These are phyloP conservation scores for Aphidius ervi DNA, from an alignment of 1,140 invertebrate genomes.

Conservation along the genomic window DNA sequence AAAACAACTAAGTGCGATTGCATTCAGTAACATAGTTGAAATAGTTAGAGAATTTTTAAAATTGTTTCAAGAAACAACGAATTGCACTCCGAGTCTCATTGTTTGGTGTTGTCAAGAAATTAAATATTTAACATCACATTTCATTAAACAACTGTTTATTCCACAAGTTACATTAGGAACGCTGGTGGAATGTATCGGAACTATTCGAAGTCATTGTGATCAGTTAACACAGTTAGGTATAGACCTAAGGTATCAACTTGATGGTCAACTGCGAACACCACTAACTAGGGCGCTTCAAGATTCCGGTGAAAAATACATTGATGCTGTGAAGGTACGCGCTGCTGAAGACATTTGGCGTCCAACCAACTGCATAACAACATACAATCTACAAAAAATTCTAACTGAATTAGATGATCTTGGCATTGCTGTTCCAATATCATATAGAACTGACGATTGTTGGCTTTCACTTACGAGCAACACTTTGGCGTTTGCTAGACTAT, in stretches of 20 bases:
- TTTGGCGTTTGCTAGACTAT: slow-evolving; percentile 66
- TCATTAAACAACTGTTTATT: slow-evolving; percentile 86
- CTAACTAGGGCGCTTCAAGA: slow-evolving; percentile 62
- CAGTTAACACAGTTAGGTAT: slow-evolving; percentile 70
- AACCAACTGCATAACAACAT: slow-evolving; percentile 61
- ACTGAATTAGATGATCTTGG: slow-evolving; percentile 52
- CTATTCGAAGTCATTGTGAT: slow-evolving; percentile 71
- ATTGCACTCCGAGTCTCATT: slow-evolving; percentile 73
- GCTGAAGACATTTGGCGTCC: slow-evolving; percentile 70
- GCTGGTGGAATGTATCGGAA: slow-evolving; percentile 81
- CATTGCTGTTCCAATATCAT: slow-evolving; percentile 39
- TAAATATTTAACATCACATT: slow-evolving; percentile 74
- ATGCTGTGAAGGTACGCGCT: slow-evolving; percentile 67
- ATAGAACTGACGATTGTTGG: slow-evolving; percentile 60
- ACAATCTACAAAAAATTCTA: slow-evolving; percentile 51
- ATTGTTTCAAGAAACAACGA: slow-evolving; percentile 72
- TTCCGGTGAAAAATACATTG: slow-evolving; percentile 69
- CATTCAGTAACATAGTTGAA: slow-evolving; percentile 84
- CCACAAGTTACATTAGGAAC: slow-evolving; percentile 80
- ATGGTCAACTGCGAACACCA: slow-evolving; percentile 69
- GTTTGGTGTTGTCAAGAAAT: slow-evolving; percentile 90
- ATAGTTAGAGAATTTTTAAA: slow-evolving; percentile 81
- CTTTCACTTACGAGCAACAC: slow-evolving; percentile 69
- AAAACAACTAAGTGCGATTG: slow-evolving; percentile 77
- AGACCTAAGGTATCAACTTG: slow-evolving; percentile 80